Evolutionary conservation across 2,113 vertebrate species (phyloP).

Genomic region (Prietella phreatophila): DNA sequence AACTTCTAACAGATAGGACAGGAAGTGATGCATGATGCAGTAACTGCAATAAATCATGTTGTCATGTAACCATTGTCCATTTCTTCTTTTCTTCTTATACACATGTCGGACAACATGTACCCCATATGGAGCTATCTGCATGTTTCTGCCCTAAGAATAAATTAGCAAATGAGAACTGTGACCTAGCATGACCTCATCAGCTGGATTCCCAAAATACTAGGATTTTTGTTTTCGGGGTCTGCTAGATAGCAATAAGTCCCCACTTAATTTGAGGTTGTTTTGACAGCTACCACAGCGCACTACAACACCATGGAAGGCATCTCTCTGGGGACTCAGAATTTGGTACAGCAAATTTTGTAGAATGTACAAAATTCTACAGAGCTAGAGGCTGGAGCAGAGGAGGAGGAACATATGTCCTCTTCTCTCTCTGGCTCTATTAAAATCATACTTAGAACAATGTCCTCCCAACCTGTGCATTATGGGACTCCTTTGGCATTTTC

Average conservation of each 20-base stretch:
- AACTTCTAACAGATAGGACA: neutral
- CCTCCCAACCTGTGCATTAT: neutral
- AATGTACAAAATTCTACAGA: neutral
- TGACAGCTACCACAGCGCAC: neutral
- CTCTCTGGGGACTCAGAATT: neutral
- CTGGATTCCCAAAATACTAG: slow-evolving; percentile 8
- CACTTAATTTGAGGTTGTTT: neutral
- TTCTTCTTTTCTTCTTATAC: neutral
- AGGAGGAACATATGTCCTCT: neutral
- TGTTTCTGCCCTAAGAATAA: neutral
- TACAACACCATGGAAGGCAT: neutral
- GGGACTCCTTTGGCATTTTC: neutral
- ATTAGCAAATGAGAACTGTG: neutral
- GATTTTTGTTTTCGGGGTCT: neutral
- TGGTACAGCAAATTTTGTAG: neutral
- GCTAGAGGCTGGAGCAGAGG: neutral
- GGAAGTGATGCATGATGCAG: neutral
- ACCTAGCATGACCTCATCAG: neutral
- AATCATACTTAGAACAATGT: neutral
- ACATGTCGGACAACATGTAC: neutral
- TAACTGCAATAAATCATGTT: neutral
- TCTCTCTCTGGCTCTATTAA: neutral
- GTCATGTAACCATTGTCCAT: neutral
- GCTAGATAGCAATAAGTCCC: neutral
- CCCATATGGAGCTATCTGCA: neutral